These are phyloP conservation scores for Leucozona laternaria DNA, from an alignment of 2,888 invertebrate species.

Conservation along the genomic window DNA sequence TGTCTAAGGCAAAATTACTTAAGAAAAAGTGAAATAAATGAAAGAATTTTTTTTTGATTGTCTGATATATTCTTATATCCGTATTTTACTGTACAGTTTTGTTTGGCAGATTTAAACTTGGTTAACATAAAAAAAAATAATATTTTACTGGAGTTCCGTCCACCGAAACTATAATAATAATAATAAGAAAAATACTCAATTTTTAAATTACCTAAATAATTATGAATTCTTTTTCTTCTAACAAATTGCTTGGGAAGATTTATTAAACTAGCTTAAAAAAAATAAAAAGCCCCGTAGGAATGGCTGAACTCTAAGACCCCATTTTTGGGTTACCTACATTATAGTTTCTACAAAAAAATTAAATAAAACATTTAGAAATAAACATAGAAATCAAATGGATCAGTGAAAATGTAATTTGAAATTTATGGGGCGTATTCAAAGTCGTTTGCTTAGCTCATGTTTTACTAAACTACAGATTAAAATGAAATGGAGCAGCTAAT, in stretches of 20 bases:
- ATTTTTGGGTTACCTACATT: background rate
- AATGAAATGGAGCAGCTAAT: too few relatives aligned
- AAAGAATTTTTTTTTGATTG: too few relatives aligned
- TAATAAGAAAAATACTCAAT: background rate
- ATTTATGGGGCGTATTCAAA: too few relatives aligned
- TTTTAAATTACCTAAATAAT: background rate
- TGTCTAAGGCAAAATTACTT: too few relatives aligned
- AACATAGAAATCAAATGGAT: background rate
- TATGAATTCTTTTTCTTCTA: background rate
- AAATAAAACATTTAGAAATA: background rate
- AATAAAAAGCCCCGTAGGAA: background rate
- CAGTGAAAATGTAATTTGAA: too few relatives aligned
- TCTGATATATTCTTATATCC: too few relatives aligned
- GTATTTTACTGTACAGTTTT: too few relatives aligned
- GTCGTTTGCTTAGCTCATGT: too few relatives aligned
- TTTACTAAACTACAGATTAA: too few relatives aligned
- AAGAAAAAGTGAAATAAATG: too few relatives aligned
- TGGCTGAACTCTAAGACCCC: background rate
- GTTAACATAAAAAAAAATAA: background rate
- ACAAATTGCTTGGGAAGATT: background rate
- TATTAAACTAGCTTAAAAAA: background rate
- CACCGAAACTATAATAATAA: conserved; percentile 63
- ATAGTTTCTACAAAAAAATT: background rate
- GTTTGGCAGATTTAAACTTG: background rate
- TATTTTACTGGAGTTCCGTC: conserved; percentile 69